These are phyloP conservation scores for Chlorodrepanis virens DNA, from an alignment of 2,113 vertebrate species.

Conservation along the genomic window DNA sequence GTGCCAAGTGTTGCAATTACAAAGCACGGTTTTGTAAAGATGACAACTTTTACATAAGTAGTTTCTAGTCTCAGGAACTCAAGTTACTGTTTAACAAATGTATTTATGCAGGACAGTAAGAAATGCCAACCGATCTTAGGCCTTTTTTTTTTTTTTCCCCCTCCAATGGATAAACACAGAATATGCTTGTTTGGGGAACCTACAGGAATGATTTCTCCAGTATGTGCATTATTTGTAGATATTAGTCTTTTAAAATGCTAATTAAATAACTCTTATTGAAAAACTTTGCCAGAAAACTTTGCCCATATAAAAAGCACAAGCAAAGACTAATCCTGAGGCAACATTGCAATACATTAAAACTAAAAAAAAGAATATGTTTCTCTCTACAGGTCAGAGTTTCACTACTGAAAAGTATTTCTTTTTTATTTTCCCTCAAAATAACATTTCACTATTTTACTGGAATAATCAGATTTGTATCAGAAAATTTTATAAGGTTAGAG, in stretches of 20 bases:
- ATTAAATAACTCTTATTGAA: neutral
- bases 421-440: neutral
- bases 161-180: neutral
- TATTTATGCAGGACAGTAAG: neutral
- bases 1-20: neutral
- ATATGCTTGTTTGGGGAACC: neutral
- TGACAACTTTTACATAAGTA: neutral
- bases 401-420: neutral
- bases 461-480: neutral
- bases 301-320: neutral
- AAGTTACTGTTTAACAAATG: neutral
- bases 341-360: neutral
- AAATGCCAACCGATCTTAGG: neutral
- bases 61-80: neutral
- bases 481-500: neutral
- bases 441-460: neutral
- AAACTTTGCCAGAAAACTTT: neutral
- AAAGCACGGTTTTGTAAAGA: neutral
- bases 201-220: neutral
- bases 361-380: neutral
- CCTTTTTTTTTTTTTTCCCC: accelerated
- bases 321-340: neutral
- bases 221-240: neutral
- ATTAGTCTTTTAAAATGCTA: neutral
- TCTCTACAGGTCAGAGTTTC: neutral